phyloP scores from a whole-genome alignment of 1,140 invertebrate genomes.

The Pseudachorutes palmiensis region DNA sequence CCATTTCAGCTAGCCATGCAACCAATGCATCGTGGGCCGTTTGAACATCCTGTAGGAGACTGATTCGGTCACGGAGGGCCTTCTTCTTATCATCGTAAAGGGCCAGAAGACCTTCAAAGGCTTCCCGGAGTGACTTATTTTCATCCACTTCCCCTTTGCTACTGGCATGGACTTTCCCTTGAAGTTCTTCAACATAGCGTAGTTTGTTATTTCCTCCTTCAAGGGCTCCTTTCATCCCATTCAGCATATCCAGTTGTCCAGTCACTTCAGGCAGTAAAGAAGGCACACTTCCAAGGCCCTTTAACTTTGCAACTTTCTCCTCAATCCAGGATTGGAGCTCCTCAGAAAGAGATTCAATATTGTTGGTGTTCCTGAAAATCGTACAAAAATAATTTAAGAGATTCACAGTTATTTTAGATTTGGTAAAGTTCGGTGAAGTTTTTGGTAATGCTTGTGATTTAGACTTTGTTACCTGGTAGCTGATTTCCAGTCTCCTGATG shows the following conservation, averaged over 20 bases:
- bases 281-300: slow-evolving; percentile 63
- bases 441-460: no score
- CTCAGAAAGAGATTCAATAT: slow-evolving; percentile 74
- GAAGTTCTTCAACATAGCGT: slow-evolving; percentile 73
- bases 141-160: no score
- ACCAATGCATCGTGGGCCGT: slow-evolving; percentile 60
- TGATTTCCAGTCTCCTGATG: slow-evolving; percentile 77
- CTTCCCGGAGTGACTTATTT: slow-evolving; percentile 70
- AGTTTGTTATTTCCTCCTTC: slow-evolving; percentile 87
- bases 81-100: slow-evolving; percentile 70
- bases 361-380: slow-evolving; percentile 85
- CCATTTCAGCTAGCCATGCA: slow-evolving; percentile 78
- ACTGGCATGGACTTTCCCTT: slow-evolving; percentile 78
- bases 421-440: no score
- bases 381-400: no score
- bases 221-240: slow-evolving; percentile 69
- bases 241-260: slow-evolving; percentile 77
- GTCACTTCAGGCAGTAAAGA: slow-evolving; percentile 64
- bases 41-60: slow-evolving; percentile 63
- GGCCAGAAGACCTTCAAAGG: slow-evolving; percentile 73
- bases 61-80: slow-evolving; percentile 58
- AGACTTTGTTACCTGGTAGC: no score
- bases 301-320: no score
- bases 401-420: no score
- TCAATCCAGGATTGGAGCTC: slow-evolving; percentile 89